Conservation (phyloP, 2,113 vertebrate genomes). For the Python bivittatus region DNA sequence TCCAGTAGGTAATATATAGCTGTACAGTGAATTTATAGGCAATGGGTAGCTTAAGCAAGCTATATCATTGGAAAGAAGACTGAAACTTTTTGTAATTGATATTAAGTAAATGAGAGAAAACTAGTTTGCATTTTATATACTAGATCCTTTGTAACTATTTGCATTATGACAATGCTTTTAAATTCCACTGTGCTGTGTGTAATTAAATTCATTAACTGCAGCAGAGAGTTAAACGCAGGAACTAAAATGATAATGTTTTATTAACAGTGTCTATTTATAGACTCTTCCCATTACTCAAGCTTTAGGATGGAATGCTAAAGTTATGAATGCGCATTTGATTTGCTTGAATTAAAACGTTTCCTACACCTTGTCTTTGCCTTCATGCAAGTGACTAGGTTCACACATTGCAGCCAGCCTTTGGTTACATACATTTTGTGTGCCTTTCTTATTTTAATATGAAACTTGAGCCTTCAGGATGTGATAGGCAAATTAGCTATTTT, state of each 20-base stretch:
- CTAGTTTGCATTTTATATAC: neutral
- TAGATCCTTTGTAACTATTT: slow-evolving; percentile 8
- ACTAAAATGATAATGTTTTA: slow-evolving; percentile 33
- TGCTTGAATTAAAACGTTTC: neutral
- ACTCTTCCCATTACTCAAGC: neutral
- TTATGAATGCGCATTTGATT: slow-evolving; percentile 24
- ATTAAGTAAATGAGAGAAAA: slow-evolving; percentile 9
- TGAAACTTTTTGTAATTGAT: slow-evolving; percentile 4
- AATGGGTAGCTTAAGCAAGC: slow-evolving; percentile 13
- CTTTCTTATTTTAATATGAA: neutral
- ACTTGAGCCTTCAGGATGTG: neutral
- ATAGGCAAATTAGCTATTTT: too few species aligned
- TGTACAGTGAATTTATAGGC: neutral
- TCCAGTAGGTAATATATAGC: neutral
- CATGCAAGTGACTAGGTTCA: neutral
- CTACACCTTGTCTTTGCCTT: neutral
- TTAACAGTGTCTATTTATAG: slow-evolving; percentile 36
- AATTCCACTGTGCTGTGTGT: slow-evolving; percentile 22
- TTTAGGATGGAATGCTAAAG: slow-evolving; percentile 10
- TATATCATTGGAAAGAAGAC: neutral
- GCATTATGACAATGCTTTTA: slow-evolving; percentile 21
- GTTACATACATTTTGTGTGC: neutral
- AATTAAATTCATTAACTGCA: slow-evolving; percentile 37
- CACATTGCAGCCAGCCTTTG: neutral
- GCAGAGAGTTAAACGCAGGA: slow-evolving; percentile 21